phyloP scores from a whole-genome alignment of 2,113 vertebrate genomes.

The Nothoprocta pentlandii region DNA sequence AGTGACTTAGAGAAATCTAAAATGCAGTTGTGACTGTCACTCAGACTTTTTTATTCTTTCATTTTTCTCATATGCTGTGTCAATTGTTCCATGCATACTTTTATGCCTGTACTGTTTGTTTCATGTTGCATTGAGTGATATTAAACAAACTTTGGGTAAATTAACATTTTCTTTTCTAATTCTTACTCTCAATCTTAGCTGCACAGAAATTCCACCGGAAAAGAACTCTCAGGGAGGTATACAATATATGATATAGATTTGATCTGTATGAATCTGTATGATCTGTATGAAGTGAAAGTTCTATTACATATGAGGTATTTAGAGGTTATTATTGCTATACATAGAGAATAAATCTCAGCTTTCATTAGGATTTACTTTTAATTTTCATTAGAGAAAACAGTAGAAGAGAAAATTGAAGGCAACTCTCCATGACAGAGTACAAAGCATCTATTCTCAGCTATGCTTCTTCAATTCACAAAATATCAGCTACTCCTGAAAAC shows the following conservation, averaged over 20 bases:
- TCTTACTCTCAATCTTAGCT: not conserved
- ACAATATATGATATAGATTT: not conserved
- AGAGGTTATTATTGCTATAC: not conserved
- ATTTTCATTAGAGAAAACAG: not conserved
- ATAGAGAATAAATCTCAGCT: not conserved
- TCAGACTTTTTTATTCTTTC: not conserved
- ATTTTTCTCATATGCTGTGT: not conserved
- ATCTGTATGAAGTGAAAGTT: not conserved
- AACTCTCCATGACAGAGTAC: not conserved
- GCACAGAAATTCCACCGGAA: not conserved
- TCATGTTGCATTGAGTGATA: not conserved
- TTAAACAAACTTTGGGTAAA: not conserved
- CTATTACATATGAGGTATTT: not conserved
- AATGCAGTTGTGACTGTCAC: not conserved
- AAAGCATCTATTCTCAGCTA: rapidly evolving
- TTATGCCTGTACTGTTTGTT: not conserved
- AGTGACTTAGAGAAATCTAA: not conserved
- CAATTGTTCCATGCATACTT: not conserved
- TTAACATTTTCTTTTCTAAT: not conserved
- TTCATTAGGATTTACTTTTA: not conserved
- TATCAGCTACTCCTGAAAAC: not conserved
- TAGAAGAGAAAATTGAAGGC: not conserved
- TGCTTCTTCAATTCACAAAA: not conserved
- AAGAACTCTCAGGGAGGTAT: not conserved
- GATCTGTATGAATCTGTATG: not conserved